Base-by-base conservation (phyloP, 2,888 invertebrate genomes). In the Cyclophora punctaria region DNA sequence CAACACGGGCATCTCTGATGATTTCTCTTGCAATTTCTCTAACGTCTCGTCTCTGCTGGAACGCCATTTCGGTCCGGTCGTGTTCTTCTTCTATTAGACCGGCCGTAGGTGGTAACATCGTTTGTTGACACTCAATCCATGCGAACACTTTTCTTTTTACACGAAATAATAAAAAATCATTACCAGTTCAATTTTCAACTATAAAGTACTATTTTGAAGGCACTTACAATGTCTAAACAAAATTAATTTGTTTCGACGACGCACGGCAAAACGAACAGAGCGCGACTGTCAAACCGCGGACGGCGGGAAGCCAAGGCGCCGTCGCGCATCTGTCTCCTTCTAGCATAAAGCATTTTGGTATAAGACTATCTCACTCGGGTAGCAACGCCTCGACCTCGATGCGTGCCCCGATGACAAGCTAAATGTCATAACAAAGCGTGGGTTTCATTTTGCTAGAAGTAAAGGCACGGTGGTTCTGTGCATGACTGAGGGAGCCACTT, bases 361-460 rank as follows among this genome's bases (percentile, higher is more conserved):
- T 67, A 37, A 6, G 52, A 53, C 46, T 57, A 5, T 76, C 76
- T 74, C 75, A 47, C 63, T 78, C 64, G 47, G 72, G 69, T 71
- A 55, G 60, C 64, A 74, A 74, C 72, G 77, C 77, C 78, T 70
- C 64, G 66, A 70, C 81, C 80, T 80, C 83, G 75, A 75, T 74
- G 69, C 71, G 68, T 37, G 37, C 37, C 37, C 37, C 37, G 66
- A 70, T 68, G 62, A 63, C 58, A 37, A 37, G 37, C 37, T 37
- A 66, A 78, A 80, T 77, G 85, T 86, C 86, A 85, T 78, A 87
- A 85, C 86, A 87, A 84, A 86, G 85, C 84, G 83, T 83, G 82
- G 80, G 78, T 69, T 70, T 20, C 20, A 20, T 20, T 20, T 20
- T 20, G 20, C 20, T 20, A 20, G 20, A 20, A 20, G 20, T 20